Percentiles rank a stretch among this genome's conserved stretches.
Evolutionary conservation across 2,113 vertebrate genomes (phyloP).

Genomic region (Pardalotus punctatus): DNA sequence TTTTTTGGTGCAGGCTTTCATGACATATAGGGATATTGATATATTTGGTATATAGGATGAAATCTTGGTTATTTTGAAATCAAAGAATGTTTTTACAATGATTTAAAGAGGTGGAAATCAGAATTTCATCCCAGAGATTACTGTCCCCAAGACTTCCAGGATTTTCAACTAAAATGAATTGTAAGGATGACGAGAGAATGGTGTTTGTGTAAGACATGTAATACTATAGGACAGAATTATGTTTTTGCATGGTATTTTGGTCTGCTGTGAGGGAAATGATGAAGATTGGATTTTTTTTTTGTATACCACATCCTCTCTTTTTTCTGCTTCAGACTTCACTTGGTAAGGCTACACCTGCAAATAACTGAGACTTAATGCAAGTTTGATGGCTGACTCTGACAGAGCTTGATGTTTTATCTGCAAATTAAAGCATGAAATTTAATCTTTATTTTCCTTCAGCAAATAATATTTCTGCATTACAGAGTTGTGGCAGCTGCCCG

Average conservation of each 20-base stretch:
- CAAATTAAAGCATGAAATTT: constrained; percentile 22
- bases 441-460: not conserved
- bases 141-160: not conserved
- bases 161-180: not conserved
- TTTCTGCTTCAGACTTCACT: not conserved
- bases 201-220: not conserved
- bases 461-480: not conserved
- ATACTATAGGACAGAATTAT: not conserved
- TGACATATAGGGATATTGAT: not conserved
- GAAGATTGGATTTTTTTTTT: not conserved
- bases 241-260: not conserved
- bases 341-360: constrained; percentile 6
- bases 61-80: not conserved
- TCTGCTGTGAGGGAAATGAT: not conserved
- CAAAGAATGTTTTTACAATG: not conserved
- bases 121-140: not conserved
- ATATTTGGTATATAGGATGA: not conserved
- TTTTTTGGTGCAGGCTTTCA: not conserved
- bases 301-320: not conserved
- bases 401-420: constrained; percentile 13
- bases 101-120: not conserved
- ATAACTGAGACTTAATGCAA: not conserved
- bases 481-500: not conserved
- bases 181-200: not conserved
- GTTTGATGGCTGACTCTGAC: not conserved